Evolutionary conservation across 2,888 invertebrate genomes (phyloP).

Genomic region (Synergus umbraculus): DNA sequence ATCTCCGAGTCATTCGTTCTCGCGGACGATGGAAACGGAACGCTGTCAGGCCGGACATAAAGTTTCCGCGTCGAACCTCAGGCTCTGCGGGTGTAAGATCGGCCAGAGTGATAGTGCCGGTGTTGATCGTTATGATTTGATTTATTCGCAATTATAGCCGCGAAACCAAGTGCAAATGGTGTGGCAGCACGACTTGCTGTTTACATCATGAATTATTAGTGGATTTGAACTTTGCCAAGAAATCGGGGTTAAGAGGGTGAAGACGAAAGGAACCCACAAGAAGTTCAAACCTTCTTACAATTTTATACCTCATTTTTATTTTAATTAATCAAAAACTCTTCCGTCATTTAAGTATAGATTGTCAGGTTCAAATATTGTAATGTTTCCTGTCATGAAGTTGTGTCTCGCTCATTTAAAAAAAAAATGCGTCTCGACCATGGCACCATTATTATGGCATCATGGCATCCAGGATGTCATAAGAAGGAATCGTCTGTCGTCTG

Average conservation of each 20-base stretch:
- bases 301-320: not conserved
- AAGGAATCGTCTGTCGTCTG: constrained; percentile 35
- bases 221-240: constrained; percentile 47
- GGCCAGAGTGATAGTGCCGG: constrained; percentile 46
- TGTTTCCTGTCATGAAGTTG: too few relatives aligned
- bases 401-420: not conserved
- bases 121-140: constrained; percentile 74
- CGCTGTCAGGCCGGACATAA: constrained; percentile 42
- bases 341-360: too few relatives aligned
- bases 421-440: constrained; percentile 26
- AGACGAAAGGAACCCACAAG: constrained; percentile 11
- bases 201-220: constrained; percentile 64
- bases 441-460: constrained; percentile 14
- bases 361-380: too few relatives aligned
- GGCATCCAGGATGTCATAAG: constrained; percentile 12
- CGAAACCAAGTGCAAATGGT: constrained; percentile 53
- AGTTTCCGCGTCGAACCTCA: constrained; percentile 51
- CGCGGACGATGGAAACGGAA: constrained; percentile 22
- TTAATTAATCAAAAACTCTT: not conserved
- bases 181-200: constrained; percentile 49
- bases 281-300: not conserved
- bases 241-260: constrained; percentile 4
- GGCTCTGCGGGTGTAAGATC: constrained; percentile 35
- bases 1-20: constrained; percentile 30
- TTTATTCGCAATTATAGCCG: constrained; percentile 71